These are phyloP conservation scores for Drosophila sulfurigaster DNA, from an alignment of 1,140 invertebrate species.

Conservation along the genomic window DNA sequence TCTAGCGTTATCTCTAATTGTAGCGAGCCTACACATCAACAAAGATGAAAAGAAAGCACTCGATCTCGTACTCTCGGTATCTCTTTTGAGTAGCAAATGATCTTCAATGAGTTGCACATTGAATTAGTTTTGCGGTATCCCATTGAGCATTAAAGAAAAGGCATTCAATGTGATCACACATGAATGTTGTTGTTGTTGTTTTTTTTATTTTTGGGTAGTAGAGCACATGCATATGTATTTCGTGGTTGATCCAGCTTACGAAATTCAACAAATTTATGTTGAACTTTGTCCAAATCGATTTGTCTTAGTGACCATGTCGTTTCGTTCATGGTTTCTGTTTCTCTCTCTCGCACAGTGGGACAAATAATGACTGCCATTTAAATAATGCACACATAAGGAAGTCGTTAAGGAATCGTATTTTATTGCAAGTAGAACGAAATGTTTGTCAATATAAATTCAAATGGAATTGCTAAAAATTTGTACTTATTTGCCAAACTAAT, in stretches of 20 bases:
- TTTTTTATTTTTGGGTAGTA: neutral
- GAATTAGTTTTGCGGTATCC: constrained; percentile 17
- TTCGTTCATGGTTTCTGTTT: constrained; percentile 8
- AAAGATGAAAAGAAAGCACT: neutral
- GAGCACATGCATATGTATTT: constrained; percentile 20
- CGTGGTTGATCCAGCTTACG: constrained; percentile 31
- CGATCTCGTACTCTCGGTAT: neutral
- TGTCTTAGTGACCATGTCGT: constrained; percentile 39
- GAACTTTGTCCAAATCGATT: constrained; percentile 45
- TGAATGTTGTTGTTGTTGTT: neutral
- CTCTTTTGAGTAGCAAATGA: constrained; percentile 14
- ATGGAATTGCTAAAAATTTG: neutral
- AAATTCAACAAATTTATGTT: constrained; percentile 33
- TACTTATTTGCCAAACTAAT: neutral
- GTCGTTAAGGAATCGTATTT: neutral
- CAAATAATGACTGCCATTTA: neutral
- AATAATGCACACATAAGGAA: neutral
- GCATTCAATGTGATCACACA: constrained; percentile 1
- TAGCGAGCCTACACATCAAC: neutral
- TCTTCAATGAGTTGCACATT: constrained; percentile 21
- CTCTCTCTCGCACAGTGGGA: constrained; percentile 22
- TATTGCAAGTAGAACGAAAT: neutral
- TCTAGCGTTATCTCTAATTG: neutral
- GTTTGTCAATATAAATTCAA: neutral
- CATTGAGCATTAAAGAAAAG: constrained; percentile 10